phyloP scores from a whole-genome alignment of 1,140 invertebrate genomes.

The Drosophila rufa region DNA sequence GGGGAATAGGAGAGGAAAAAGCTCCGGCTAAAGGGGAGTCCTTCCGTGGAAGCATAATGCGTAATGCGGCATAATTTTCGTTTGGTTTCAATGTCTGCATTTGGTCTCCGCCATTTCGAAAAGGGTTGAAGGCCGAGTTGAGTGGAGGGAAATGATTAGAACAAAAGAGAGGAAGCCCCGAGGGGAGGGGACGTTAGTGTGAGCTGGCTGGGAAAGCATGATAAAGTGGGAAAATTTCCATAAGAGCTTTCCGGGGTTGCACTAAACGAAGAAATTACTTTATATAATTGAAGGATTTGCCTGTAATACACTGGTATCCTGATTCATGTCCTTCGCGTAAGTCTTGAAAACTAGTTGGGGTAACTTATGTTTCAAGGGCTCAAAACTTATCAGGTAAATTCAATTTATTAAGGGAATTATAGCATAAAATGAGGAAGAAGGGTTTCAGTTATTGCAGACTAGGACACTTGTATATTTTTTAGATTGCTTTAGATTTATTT shows the following conservation, averaged over 20 bases:
- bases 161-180: slow-evolving; percentile 24
- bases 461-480: too few species aligned
- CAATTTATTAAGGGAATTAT: not conserved
- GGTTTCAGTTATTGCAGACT: too few species aligned
- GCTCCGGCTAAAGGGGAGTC: slow-evolving; percentile 7
- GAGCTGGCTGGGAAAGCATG: slow-evolving; percentile 20
- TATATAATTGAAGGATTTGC: slow-evolving; percentile 19
- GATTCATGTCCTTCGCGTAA: not conserved
- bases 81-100: slow-evolving; percentile 70
- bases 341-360: not conserved
- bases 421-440: not conserved
- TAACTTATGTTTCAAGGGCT: not conserved
- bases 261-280: slow-evolving; percentile 15
- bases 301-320: not conserved
- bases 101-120: slow-evolving; percentile 39
- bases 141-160: slow-evolving; percentile 57
- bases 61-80: slow-evolving; percentile 67
- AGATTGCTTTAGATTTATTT: too few species aligned
- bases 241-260: not conserved
- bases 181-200: not conserved
- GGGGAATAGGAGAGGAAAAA: not conserved
- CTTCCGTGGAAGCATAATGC: slow-evolving; percentile 47
- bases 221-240: slow-evolving; percentile 37
- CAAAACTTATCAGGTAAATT: not conserved
- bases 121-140: slow-evolving; percentile 62